Evolutionary conservation across 2,797 vertebrate species (phyloP).

Genomic region (Coracias cyanogaster): DNA sequence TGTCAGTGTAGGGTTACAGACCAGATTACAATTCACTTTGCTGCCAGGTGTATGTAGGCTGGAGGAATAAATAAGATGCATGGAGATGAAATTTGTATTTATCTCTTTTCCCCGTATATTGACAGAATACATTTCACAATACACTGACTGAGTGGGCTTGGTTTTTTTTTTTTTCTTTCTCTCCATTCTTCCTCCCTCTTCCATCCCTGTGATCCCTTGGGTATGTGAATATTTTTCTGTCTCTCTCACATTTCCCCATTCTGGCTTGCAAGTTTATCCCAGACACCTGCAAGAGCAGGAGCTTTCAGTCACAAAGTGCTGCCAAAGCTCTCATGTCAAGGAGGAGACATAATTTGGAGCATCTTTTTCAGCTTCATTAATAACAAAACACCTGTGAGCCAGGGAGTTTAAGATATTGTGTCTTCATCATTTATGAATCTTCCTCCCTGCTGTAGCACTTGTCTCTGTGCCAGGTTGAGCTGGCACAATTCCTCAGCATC

Average conservation of each 20-base stretch:
- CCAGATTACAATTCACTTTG: slow-evolving; percentile 25
- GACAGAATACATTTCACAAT: slow-evolving; percentile 32
- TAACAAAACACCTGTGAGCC: slow-evolving; percentile 69
- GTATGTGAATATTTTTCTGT: slow-evolving; percentile 14
- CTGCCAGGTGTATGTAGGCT: slow-evolving; percentile 28
- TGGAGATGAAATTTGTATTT: slow-evolving; percentile 11
- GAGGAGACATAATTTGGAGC: slow-evolving; percentile 54
- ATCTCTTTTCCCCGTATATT: slow-evolving; percentile 24
- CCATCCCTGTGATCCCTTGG: background rate
- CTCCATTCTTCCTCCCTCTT: background rate
- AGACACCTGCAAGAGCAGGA: slow-evolving; percentile 61
- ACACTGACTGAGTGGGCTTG: background rate
- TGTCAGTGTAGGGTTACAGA: slow-evolving; percentile 19
- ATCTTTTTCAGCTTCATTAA: slow-evolving; percentile 73
- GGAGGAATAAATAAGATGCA: slow-evolving; percentile 40
- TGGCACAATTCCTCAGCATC: slow-evolving; percentile 49
- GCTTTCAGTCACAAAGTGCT: slow-evolving; percentile 46
- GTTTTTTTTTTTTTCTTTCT: background rate
- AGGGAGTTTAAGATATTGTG: slow-evolving; percentile 54
- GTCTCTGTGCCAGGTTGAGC: slow-evolving; percentile 49
- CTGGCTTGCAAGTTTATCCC: slow-evolving; percentile 31
- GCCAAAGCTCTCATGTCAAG: slow-evolving; percentile 59
- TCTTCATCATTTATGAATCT: slow-evolving; percentile 70
- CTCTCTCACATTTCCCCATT: background rate
- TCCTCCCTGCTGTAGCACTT: slow-evolving; percentile 57